Evolutionary conservation across 2,113 vertebrate genomes (phyloP), one percentile per base, ranked within the genome.

Genomic region (Arothron firmamentum): DNA sequence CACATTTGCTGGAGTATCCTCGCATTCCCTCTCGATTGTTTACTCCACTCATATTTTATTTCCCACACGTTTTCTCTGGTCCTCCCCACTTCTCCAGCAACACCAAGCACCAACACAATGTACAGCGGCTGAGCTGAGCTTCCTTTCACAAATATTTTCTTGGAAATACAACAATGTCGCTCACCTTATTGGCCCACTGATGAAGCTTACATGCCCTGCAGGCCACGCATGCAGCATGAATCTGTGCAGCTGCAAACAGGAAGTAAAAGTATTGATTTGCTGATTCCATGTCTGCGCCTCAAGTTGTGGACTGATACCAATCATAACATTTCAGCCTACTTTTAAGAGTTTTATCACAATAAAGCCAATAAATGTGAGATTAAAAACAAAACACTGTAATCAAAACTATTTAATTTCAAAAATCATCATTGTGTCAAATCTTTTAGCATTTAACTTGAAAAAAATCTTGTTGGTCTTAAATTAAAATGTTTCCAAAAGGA

Each of bases 71-170:
- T 56, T 60, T 71, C 52, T 46, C 66, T 41, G 17, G 42, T 41
- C 21, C 54, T 28, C 25, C 6, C 25, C 21, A 23, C 21, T 3
- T 62, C 79, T 68, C 43, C 25, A 68, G 38, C 52, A 57, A 19
- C 68, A 66, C 52, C 48, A 21, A 74, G 62, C 52, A 71, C 23
- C 48, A 41, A 45, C 59, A 60, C 65, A 67, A 78, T 76, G 75
- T 41, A 52, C 28, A 62, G 50, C 57, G 28, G 61, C 52, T 61
- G 77, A 78, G 72, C 52, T 60, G 62, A 78, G 56, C 38, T 57
- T 62, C 41, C 58, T 77, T 60, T 47, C 72, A 80, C 71, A 80
- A 63, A 19, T 55, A 47, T 61, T 74, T 77, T 67, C 63, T 65
- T 52, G 43, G 45, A 18, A 62, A 59, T 57, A 3, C 63, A 63